phyloP scores from a whole-genome alignment of 1,140 invertebrate genomes.

The Mamestra configurata region DNA sequence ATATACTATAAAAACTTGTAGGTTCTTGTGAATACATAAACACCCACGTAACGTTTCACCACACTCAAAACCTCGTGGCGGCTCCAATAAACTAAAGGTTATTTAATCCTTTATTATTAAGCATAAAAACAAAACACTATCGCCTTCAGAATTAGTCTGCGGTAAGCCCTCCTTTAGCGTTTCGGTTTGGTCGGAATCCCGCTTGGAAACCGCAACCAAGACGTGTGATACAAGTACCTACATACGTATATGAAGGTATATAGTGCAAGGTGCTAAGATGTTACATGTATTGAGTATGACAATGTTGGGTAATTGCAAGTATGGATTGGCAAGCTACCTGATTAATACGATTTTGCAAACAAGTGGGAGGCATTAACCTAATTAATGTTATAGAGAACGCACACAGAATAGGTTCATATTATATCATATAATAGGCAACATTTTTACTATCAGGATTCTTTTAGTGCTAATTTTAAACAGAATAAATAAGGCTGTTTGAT shows the following conservation, averaged over 20 bases:
- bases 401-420: no score
- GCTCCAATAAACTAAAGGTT: no score
- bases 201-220: conserved; percentile 4
- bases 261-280: neutral
- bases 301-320: conserved; percentile 12
- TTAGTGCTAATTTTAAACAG: no score
- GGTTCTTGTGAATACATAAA: no score
- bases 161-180: conserved; percentile 5
- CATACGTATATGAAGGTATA: neutral
- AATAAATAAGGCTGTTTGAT: no score
- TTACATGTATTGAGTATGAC: neutral
- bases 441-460: no score
- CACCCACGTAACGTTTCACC: no score
- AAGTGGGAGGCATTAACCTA: conserved; percentile 3
- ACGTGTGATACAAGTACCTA: neutral
- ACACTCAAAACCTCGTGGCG: no score
- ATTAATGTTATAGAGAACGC: neutral
- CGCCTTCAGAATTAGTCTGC: conserved; percentile 1
- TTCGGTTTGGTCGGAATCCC: conserved; percentile 22
- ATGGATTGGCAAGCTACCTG: neutral
- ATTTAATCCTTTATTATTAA: neutral
- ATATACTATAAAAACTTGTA: no score
- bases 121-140: conserved; percentile 1
- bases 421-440: no score
- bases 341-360: conserved; percentile 1